Evolutionary conservation across 1,140 invertebrate genomes (phyloP), one percentile per base, ranked within the genome.

Genomic region (Phthorimaea operculella): DNA sequence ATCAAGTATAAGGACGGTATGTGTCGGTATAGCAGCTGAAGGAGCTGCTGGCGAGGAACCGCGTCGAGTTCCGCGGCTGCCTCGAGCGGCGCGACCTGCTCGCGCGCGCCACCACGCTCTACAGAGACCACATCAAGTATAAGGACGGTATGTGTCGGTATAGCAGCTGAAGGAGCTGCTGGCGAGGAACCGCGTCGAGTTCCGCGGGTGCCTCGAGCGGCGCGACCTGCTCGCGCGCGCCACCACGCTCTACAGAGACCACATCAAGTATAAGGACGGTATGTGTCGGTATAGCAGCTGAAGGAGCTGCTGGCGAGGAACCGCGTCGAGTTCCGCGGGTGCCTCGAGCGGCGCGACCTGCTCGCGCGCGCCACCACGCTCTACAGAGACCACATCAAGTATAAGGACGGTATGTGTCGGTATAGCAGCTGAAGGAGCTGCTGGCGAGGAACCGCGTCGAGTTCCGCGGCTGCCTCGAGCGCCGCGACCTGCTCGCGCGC

Each of bases 61-160:
- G 94, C 74, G 94, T 97, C 4, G 92, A 96, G 80, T 96, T 90
- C 76, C 93, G 92, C 85, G 95, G 94, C 42, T 96, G 94, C 72
- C 89, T 93, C 64, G 96, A 97, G 82, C 92, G 93, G 75, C 86
- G 87, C 55, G 96, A 97, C 81, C 86, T 97, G 48, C 77, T 93
- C 28, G 90, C 92, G 63, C 90, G 90, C 70, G 93, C 92, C 8
- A 85, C 85, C 54, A 87, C 89, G 68, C 88, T 97, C 33, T 96
- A 93, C 93, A 86, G 87, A 47, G 90, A 93, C 63, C 86, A 93
- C 70, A 76, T 73, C 75, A 59, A 72, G 64, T 85, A 88, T 66
- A 80, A 85, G 70, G 85, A 83, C 77, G 86, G 85, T 89, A 15
- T 51, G 59, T 51, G 68, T 89, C 81, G 62, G 88, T 92, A 36